Evolutionary conservation across 2,888 invertebrate species (phyloP), one percentile per base, ranked within the genome.

Genomic region (Tetragnatha montana): DNA sequence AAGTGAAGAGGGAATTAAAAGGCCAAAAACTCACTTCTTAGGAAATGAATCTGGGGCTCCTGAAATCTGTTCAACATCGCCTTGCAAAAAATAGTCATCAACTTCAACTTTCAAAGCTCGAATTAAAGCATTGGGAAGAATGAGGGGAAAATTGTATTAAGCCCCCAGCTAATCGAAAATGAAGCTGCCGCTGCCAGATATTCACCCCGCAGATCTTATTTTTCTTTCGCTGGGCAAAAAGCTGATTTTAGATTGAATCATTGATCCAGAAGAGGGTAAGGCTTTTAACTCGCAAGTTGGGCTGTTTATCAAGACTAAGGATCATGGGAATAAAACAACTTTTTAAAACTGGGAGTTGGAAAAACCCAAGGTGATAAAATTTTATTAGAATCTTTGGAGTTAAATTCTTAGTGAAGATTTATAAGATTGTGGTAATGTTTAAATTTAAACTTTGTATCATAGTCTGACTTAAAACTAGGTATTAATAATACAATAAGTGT

Each of bases 211-310:
- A 71, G 17, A 22, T 19, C 8, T 50, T n/a, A n/a, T 69, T 76
- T 19, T 17, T 76, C n/a, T 50, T 71, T 60, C 60, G 21, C 22
- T 12, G 22, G n/a, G 22, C 76, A 50, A 49, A 6, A 50, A 49
- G 47, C 85, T 85, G 85, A 76, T 78, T 85, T 85, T 70, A 70
- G 84, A 85, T 85, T 85, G 85, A 70, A 21, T 71, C 85, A 76
- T 78, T 85, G 84, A 85, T 85, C 78, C 60, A 22, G 51, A 17
- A 8, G 35, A 47, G 19, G n/a, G 17, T 19, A 2, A 60, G 14
- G 14, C 14, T 69, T 85, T 21, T 10, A 60, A 7, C 60, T 12
- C 60, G 14, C 69, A 68, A 76, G 85, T 71, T 85, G 85, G 19
- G 78, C 50, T 85, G 85, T 85, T 85, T 85, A 85, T 10, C 49